Evolutionary conservation across 2,797 vertebrate species (phyloP).

Genomic region (Ispidina picta): DNA sequence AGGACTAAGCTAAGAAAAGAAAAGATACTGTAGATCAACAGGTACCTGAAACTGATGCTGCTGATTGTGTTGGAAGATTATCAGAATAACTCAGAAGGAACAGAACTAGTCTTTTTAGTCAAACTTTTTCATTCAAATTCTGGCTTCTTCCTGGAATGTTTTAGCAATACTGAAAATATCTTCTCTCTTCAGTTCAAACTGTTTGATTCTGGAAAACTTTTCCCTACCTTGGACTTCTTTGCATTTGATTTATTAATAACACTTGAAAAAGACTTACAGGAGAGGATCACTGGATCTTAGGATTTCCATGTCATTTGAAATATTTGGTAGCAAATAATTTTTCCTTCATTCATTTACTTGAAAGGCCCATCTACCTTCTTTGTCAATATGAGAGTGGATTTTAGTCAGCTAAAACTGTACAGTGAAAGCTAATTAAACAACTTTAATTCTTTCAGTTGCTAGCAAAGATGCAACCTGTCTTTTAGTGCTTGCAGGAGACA

Average conservation of each 20-base stretch:
- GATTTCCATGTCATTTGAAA: not conserved
- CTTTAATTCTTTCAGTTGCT: not conserved
- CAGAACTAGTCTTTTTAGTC: not conserved
- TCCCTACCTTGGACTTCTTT: not conserved
- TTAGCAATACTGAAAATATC: not conserved
- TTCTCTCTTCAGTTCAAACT: not conserved
- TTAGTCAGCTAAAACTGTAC: not conserved
- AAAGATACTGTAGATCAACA: not conserved
- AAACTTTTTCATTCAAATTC: not conserved
- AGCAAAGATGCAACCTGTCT: not conserved
- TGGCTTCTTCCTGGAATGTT: not conserved
- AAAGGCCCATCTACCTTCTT: not conserved
- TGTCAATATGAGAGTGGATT: not conserved
- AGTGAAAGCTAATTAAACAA: not conserved
- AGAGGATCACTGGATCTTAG: not conserved
- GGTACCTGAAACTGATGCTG: not conserved
- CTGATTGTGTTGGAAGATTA: not conserved
- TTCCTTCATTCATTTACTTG: not conserved
- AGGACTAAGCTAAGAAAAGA: conserved; percentile 24
- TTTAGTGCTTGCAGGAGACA: not conserved
- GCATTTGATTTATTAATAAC: not conserved
- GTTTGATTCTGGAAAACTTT: not conserved
- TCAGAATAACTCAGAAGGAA: not conserved
- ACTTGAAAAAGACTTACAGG: not conserved
- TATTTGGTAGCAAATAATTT: not conserved